Percentiles rank a stretch among this genome's conserved stretches.
Evolutionary conservation across 92 coral and sea anemone species (phyloP).

Genomic region (Zoanthus sansibaricus): DNA sequence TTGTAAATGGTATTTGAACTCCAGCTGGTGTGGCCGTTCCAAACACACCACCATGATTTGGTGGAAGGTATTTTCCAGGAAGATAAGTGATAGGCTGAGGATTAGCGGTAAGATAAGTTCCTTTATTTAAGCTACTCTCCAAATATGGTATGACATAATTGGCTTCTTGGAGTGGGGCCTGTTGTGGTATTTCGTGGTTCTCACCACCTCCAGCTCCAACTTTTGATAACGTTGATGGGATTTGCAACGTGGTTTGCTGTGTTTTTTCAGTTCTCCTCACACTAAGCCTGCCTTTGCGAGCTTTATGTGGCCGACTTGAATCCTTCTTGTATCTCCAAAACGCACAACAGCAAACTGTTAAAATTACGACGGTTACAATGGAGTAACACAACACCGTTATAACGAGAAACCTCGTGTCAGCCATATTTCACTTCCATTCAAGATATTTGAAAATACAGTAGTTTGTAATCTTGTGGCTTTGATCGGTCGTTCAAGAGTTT

Average conservation of each 20-base stretch:
- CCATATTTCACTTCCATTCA: conserved; percentile 47
- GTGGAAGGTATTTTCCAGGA: conserved; percentile 11
- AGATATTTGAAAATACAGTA: not conserved
- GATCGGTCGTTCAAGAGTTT: conserved; percentile 19
- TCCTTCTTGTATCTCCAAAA: conserved; percentile 76
- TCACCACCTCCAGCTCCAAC: not conserved
- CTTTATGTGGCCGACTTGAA: conserved; percentile 55
- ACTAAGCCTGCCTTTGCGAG: conserved; percentile 56
- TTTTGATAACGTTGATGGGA: not conserved
- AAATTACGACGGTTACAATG: conserved; percentile 74
- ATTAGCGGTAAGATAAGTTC: conserved; percentile 8
- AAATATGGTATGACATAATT: not conserved
- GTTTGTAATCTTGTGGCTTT: conserved; percentile 7
- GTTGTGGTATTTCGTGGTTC: not conserved
- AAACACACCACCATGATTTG: conserved; percentile 19
- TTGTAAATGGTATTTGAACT: conserved; percentile 23
- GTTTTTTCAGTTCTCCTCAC: conserved; percentile 45
- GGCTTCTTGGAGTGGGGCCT: conserved; percentile 31
- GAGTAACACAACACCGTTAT: conserved; percentile 88
- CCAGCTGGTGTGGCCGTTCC: conserved; percentile 25
- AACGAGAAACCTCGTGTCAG: conserved; percentile 78
- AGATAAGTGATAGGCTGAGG: conserved; percentile 12
- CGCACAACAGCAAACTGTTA: conserved; percentile 89
- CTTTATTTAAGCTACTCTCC: conserved; percentile 24
- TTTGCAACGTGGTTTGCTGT: not conserved